Base-by-base conservation (phyloP, 2,113 vertebrate species). In the Campylomormyrus numenius region DNA sequence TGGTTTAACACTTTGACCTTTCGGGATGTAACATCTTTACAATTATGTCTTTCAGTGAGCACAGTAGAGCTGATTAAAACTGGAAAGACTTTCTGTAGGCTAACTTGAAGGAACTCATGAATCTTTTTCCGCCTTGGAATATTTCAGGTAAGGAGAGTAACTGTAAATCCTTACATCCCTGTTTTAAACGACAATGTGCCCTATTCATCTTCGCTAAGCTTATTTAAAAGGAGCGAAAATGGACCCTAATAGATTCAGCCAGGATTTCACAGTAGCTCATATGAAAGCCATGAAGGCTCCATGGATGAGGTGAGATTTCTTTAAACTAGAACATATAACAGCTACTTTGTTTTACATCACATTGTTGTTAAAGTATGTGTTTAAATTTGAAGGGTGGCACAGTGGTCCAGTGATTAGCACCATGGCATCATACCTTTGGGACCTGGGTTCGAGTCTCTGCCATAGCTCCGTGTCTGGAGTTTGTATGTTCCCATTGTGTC, bases 181-280 rank as follows among this genome's bases (percentile, higher is more conserved):
- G 88, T 45, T 87, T 90, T 53, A 88, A 88, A 56, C 49, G 88
- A 90, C 87, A 88, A 90, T 90, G 90, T 88, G 52, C 24, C 39
- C 90, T 83, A 89, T 89, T 90, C 66, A 90, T 90, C 74, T 46
- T 56, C 27, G 17, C 77, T 90, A 85, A 89, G 88, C 87, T 88
- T 45, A 90, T 90, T 85, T 88, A 66, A 88, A 48, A 88, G 11
- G 24, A 88, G 24, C 7, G 49, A 88, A 89, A 85, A 66, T 66
- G 87, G 42, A 90, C 50, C 27, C 90, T 85, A 87, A 84, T n/a
- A 74, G 39, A 35, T 84, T 88, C 87, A 83, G 90, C 49, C 21
- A 58, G 49, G 74, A 84, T 90, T 88, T 87, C 27, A n/a, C 9
- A 48, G 1, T 62, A n/a, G 6, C 8, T 8, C 50, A 50, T 21